Evolutionary conservation across 2,888 invertebrate genomes (phyloP).

Genomic region (Apocheima hispidaria): DNA sequence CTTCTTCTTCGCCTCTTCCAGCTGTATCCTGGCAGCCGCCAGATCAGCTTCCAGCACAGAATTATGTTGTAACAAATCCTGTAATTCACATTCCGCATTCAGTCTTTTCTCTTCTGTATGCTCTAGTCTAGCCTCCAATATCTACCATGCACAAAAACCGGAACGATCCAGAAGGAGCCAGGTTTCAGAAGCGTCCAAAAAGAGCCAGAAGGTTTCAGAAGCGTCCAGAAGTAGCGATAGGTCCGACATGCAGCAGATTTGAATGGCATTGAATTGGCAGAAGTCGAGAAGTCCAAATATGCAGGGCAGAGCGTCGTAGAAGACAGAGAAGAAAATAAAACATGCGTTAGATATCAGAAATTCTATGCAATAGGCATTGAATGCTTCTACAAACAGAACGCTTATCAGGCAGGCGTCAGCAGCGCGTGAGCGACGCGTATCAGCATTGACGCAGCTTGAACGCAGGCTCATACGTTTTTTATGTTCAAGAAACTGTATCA

Average conservation of each 20-base stretch:
- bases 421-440: too few relatives aligned
- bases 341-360: slow-evolving; percentile 71
- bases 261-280: slow-evolving; percentile 40
- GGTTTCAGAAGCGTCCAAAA: slow-evolving; percentile 38
- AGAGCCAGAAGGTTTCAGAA: slow-evolving; percentile 41
- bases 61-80: slow-evolving; percentile 89
- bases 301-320: slow-evolving; percentile 52
- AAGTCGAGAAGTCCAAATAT: slow-evolving; percentile 50
- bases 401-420: too few relatives aligned
- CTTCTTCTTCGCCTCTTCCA: slow-evolving; percentile 69
- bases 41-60: slow-evolving; percentile 87
- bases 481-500: too few relatives aligned
- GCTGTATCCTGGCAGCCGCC: slow-evolving; percentile 79
- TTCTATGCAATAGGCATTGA: slow-evolving; percentile 23
- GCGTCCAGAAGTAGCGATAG: slow-evolving; percentile 19
- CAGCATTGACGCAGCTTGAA: too few relatives aligned
- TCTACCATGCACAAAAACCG: slow-evolving; percentile 72
- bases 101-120: slow-evolving; percentile 88
- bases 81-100: slow-evolving; percentile 85
- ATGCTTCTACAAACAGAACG: background rate
- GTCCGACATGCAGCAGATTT: slow-evolving; percentile 46
- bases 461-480: too few relatives aligned
- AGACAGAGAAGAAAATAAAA: slow-evolving; percentile 67
- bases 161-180: slow-evolving; percentile 40
- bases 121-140: slow-evolving; percentile 87